Evolutionary conservation across 2,113 vertebrate genomes (phyloP).

Genomic region (Microtus ochrogaster): DNA sequence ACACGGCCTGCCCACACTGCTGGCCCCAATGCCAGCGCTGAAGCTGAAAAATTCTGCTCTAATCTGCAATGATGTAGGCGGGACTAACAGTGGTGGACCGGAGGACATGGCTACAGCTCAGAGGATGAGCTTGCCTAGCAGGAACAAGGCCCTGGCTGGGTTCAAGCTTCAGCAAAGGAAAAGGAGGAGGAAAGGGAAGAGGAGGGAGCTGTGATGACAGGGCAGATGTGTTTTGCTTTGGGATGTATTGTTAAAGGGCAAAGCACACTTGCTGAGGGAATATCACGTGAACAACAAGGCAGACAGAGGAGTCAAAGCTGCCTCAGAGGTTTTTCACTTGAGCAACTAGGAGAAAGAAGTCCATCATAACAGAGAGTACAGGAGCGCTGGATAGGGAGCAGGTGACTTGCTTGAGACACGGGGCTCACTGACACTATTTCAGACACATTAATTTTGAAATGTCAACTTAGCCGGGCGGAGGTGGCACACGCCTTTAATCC

Average conservation of each 20-base stretch:
- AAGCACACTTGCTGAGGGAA: background rate
- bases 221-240: background rate
- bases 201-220: background rate
- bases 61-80: background rate
- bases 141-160: background rate
- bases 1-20: background rate
- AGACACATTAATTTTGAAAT: background rate
- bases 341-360: background rate
- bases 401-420: background rate
- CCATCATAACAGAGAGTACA: background rate
- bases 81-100: background rate
- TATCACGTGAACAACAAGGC: background rate
- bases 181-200: background rate
- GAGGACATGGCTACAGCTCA: background rate
- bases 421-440: background rate
- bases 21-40: background rate
- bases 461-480: background rate
- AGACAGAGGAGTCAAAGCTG: background rate
- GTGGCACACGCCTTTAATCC: too few relatives aligned
- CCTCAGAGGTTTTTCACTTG: background rate
- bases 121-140: background rate
- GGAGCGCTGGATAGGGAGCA: background rate
- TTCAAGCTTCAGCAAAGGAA: background rate
- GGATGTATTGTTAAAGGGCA: slow-evolving; percentile 22
- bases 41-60: background rate